Base-by-base conservation (phyloP, 2,888 invertebrate species). In the Nemoura dubitans region DNA sequence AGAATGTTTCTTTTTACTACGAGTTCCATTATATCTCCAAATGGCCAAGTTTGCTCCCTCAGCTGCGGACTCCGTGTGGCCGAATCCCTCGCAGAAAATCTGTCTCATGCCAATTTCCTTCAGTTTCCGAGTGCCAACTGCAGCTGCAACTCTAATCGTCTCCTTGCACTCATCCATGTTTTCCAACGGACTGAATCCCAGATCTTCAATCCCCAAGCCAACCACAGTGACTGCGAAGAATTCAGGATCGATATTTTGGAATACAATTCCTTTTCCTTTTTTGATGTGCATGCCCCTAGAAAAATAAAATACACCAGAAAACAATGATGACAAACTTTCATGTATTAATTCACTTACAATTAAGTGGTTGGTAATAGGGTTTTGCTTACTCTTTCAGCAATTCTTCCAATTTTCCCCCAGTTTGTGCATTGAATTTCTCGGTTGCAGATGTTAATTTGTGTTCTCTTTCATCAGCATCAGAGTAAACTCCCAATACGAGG, bases 11-110 rank as follows among this genome's bases (percentile, higher is more conserved):
- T 92, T 90, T 43, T 92, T 91, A 6, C 90, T 91, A 89, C 93
- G 94, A 88, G 95, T 93, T 88, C 94, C 94, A 90, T 95, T 94
- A 89, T 94, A 95, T 90, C 92, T 91, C 93, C 94, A 95, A 0
- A 93, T 90, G 0, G 94, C 93, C 0, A 96, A 92, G 29, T 92
- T 91, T 0, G 94, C 93, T 0, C 94, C 95, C 91, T 95, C 95
- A 0, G 95, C 95, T 0, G 95, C 94, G 88, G 95, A 95, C 91
- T 94, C 94, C 5, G 94, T 92, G 89, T 92, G 92, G 0, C 91
- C 92, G 89, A 93, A 92, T 0, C 93, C 91, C 90, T 95, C 95
- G 85, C 95, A 93, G n/a, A 92, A 91, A 3, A 95, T 93, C 83
- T 91, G 91, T 6, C 91, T 92, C 77, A 93, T 92, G 0, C 93